Evolutionary conservation across 92 coral and sea anemone species (phyloP).

Genomic region (Palythoa grandis): DNA sequence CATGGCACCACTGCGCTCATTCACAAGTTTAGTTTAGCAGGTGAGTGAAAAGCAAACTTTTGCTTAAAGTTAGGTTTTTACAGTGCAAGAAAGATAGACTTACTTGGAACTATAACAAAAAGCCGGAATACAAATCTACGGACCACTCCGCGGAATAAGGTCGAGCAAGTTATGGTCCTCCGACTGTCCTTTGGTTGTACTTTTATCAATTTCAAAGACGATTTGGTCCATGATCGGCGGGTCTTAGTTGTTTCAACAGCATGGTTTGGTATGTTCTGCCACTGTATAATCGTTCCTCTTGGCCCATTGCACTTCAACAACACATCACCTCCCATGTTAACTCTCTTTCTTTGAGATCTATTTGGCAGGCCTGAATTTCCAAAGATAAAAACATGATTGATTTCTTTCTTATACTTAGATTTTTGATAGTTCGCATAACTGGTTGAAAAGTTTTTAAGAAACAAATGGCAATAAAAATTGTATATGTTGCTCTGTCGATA

Average conservation of each 20-base stretch:
- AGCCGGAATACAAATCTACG: background rate
- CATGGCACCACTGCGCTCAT: no score
- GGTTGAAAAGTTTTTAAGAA: background rate
- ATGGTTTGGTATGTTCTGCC: background rate
- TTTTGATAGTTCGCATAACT: background rate
- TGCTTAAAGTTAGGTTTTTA: no score
- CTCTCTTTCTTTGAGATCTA: background rate
- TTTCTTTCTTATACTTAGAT: background rate
- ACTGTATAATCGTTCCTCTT: background rate
- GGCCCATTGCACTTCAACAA: background rate
- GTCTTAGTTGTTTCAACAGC: background rate
- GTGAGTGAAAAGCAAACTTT: no score
- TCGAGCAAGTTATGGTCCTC: background rate
- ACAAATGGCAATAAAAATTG: no score
- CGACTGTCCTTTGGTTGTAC: background rate
- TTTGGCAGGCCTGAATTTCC: conserved; percentile 13
- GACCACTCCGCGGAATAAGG: background rate
- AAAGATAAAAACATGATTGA: background rate
- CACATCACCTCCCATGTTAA: background rate
- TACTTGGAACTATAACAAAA: background rate
- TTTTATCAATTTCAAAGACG: background rate
- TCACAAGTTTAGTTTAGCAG: no score
- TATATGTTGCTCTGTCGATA: no score
- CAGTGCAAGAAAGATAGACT: no score
- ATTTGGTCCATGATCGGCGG: background rate